Conservation (phyloP, 2,113 vertebrate species). For the Perca schrenkii region DNA sequence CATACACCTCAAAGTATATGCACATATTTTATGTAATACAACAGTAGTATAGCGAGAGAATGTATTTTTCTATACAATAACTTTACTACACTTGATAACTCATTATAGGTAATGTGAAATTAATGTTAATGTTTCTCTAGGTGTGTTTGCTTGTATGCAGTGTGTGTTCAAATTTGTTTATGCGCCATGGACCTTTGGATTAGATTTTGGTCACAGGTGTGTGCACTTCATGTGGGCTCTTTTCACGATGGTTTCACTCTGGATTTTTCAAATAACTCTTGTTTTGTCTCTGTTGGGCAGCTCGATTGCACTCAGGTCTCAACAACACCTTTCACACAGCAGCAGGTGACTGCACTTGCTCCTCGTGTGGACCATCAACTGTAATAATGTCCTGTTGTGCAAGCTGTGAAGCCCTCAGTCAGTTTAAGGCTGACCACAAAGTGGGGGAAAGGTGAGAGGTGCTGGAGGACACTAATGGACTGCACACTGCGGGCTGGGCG, state of each 20-base stretch:
- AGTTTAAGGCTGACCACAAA: slow-evolving; percentile 33
- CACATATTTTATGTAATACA: neutral
- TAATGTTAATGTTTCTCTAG: neutral
- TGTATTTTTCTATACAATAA: neutral
- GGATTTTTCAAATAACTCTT: neutral
- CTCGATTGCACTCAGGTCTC: neutral
- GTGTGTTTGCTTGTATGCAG: neutral
- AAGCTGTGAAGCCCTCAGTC: slow-evolving; percentile 23
- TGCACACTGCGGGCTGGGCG: neutral
- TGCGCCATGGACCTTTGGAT: neutral
- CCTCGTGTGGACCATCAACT: slow-evolving; percentile 4
- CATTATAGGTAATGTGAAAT: neutral
- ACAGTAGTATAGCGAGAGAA: neutral
- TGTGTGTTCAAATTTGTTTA: neutral
- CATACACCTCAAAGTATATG: neutral
- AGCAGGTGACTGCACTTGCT: neutral
- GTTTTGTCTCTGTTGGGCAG: neutral
- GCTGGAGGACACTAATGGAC: slow-evolving; percentile 67
- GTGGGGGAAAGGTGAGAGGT: slow-evolving; percentile 67
- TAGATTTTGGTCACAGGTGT: neutral
- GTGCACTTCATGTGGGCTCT: neutral
- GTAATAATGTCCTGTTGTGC: slow-evolving; percentile 1
- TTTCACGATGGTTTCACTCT: neutral
- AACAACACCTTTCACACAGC: slow-evolving; percentile 3
- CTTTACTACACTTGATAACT: neutral